Evolutionary conservation across 1,140 invertebrate genomes (phyloP).

Genomic region (Eupristina koningsbergeri): DNA sequence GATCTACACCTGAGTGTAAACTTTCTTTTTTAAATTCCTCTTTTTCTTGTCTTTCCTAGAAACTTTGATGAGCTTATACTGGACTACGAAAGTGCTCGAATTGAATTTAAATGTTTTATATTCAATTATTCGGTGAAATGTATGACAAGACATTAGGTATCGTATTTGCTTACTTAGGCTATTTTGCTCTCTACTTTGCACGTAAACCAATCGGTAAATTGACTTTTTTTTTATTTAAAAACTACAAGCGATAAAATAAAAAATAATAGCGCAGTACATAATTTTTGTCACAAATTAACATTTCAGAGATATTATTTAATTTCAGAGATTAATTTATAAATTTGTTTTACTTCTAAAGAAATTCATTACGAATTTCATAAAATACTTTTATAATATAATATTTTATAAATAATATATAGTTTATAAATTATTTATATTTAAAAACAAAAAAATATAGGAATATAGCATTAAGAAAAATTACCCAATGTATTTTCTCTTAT

Average conservation of each 20-base stretch:
- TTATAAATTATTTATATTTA: too few relatives aligned
- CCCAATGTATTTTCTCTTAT: too few relatives aligned
- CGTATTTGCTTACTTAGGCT: neutral
- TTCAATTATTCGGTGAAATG: neutral
- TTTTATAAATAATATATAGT: too few relatives aligned
- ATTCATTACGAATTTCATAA: too few relatives aligned
- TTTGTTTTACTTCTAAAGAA: too few relatives aligned
- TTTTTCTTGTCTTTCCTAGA: neutral
- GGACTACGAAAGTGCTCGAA: neutral
- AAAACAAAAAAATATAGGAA: too few relatives aligned
- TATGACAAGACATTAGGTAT: neutral
- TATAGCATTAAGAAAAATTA: too few relatives aligned
- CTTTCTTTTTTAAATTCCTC: neutral
- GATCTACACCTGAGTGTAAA: neutral
- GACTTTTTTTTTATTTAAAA: neutral
- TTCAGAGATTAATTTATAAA: too few relatives aligned
- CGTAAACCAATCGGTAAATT: neutral
- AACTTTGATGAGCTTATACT: neutral
- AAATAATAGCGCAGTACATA: neutral
- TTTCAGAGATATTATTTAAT: too few relatives aligned
- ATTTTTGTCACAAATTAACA: neutral
- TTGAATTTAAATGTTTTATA: conserved; percentile 18
- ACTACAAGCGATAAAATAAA: neutral
- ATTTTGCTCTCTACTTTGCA: neutral
- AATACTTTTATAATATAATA: too few relatives aligned